A percentile compares a stretch with the other conserved stretches of the same genome.
These are phyloP conservation scores for Cyrtorhinus lividipennis DNA, from an alignment of 1,140 invertebrate genomes.

Conservation along the genomic window DNA sequence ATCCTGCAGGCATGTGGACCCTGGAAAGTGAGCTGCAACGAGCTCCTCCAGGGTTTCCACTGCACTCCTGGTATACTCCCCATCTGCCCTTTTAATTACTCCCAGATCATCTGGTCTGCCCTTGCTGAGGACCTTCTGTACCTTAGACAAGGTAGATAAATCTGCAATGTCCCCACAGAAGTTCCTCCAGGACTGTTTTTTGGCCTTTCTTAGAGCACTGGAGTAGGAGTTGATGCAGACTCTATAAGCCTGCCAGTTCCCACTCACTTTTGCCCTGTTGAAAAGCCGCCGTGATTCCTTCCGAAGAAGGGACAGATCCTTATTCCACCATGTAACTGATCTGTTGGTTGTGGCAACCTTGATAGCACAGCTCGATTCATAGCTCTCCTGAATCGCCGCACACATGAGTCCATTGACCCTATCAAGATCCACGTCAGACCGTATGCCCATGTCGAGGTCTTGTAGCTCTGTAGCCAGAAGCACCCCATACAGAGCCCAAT, in stretches of 20 bases:
- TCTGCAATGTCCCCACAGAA: not conserved
- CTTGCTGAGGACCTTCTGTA: not conserved
- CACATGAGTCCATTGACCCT: not conserved
- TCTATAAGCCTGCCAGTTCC: not conserved
- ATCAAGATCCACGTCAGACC: not conserved
- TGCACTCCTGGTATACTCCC: not conserved
- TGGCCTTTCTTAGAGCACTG: not conserved
- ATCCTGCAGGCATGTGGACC: not conserved
- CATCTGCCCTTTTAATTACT: not conserved
- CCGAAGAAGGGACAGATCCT: not conserved
- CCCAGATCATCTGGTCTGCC: not conserved
- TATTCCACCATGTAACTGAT: not conserved
- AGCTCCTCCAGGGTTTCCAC: not conserved
- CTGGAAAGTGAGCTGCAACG: not conserved
- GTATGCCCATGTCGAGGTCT: not conserved
- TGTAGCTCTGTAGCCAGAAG: not conserved
- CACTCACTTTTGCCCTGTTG: not conserved
- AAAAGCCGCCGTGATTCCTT: not conserved
- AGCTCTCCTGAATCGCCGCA: not conserved
- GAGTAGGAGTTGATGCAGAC: not conserved
- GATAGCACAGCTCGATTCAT: not conserved
- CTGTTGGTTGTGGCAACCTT: not conserved
- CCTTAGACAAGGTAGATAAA: not conserved
- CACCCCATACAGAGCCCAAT: not conserved
- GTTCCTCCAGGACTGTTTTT: slow-evolving; percentile 1